Base-by-base conservation (phyloP, 2,888 invertebrate species). In the Liopterus haemorrhoidalis region DNA sequence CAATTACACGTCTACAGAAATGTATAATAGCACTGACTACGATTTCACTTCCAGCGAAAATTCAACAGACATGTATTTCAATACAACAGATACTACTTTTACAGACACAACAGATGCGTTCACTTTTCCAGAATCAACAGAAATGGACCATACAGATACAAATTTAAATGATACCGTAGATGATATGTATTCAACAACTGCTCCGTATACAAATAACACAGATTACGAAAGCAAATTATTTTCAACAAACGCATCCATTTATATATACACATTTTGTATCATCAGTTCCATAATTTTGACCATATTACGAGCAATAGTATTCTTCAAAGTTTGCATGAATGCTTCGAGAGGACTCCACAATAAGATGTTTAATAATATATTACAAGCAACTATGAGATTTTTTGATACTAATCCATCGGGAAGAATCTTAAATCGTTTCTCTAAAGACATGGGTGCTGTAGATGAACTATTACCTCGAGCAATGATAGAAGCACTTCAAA, bases 381-480 rank as follows among this genome's bases (percentile, higher is more conserved):
- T 90, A 6, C 71, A 81, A 49, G 81, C 86, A 0, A 83, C 86
- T 0, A 83, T 88, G 74, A 69, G 78, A 16, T 92, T 91, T 69
- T 92, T 91, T 64, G 85, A 89, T 62, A 81, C 78, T 4, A 89
- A 90, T 65, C 85, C 90, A 0, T 82, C 86, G 9, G 82, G 82
- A 76, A 76, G 86, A 12, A 82, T 90, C 54, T 72, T 90, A 40
- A 89, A 89, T 66, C 70, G 89, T 41, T 90, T 90, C 66, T 85
- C 89, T 0, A 89, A 89, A 62, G 90, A 90, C 60, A 80, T 87
- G 68, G 87, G 87, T 0, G 72, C 82, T 2, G 77, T 89, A 35
- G 86, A 87, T 59, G 86, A 87, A 65, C 69, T 78, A 12, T 64
- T 87, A 38, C 84, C 85, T 0, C 68, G 73, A 49, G 76, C 79